Percentiles rank a stretch among this genome's conserved stretches.
phyloP scores from a whole-genome alignment of 2,797 vertebrate genomes.

The Pampus argenteus region DNA sequence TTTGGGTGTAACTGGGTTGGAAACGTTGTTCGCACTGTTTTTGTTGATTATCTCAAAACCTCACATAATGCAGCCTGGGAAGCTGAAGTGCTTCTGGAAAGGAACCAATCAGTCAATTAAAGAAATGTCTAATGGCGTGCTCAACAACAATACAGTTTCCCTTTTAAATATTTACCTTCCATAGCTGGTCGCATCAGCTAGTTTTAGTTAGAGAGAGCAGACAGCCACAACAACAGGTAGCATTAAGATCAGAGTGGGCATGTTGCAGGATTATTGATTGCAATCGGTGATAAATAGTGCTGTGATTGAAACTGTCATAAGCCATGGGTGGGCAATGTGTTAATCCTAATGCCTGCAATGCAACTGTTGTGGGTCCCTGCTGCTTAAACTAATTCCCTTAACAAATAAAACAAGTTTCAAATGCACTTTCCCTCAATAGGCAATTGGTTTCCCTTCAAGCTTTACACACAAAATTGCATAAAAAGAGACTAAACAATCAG shows the following conservation, averaged over 20 bases:
- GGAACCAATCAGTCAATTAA: constrained; percentile 17
- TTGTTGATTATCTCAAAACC: constrained; percentile 12
- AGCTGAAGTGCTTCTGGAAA: constrained; percentile 22
- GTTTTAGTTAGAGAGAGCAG: constrained; percentile 13
- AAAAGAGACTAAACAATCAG: not conserved
- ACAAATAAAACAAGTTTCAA: constrained; percentile 21
- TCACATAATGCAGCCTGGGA: not conserved
- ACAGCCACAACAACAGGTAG: constrained; percentile 23
- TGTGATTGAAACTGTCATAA: constrained; percentile 48
- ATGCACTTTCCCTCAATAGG: not conserved
- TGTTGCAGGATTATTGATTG: constrained; percentile 38
- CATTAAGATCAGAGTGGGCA: constrained; percentile 14
- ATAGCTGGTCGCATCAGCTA: constrained; percentile 25
- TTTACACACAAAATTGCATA: not conserved
- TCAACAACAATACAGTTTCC: constrained; percentile 24
- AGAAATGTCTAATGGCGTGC: constrained; percentile 5
- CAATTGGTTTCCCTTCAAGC: not conserved
- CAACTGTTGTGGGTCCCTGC: constrained; percentile 5
- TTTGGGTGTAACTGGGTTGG: constrained; percentile 13
- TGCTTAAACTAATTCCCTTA: constrained; percentile 23
- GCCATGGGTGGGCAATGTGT: constrained; percentile 25
- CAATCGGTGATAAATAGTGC: constrained; percentile 5
- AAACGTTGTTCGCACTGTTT: constrained; percentile 11
- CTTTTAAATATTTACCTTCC: constrained; percentile 28
- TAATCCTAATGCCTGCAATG: constrained; percentile 37